phyloP scores from a whole-genome alignment of 2,113 vertebrate species.

The Rhipidura dahli region DNA sequence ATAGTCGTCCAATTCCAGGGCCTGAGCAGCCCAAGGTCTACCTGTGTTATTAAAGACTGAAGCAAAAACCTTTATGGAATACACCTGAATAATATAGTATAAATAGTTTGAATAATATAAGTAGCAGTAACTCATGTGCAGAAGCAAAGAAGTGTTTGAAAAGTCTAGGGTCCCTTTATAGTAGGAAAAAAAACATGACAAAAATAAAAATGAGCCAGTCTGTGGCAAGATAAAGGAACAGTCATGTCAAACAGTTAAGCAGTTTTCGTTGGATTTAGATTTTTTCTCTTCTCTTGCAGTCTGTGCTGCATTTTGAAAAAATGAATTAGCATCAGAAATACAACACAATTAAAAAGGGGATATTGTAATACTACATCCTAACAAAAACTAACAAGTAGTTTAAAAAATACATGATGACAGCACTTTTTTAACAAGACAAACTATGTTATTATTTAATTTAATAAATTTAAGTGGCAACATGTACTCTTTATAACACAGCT shows the following conservation, averaged over 20 bases:
- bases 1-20: accelerated
- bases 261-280: background rate
- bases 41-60: background rate
- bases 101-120: background rate
- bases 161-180: background rate
- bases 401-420: background rate
- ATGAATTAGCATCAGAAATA: background rate
- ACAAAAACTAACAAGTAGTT: background rate
- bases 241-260: background rate
- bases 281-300: background rate
- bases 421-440: background rate
- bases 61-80: background rate
- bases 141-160: background rate
- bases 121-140: background rate
- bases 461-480: background rate
- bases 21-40: background rate
- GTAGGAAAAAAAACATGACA: background rate
- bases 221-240: background rate
- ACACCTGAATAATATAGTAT: background rate
- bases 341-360: conserved; percentile 2
- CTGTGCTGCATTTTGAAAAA: background rate
- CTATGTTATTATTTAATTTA: background rate
- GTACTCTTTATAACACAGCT: background rate
- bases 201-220: background rate
- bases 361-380: background rate